Evolutionary conservation across 2,888 invertebrate species (phyloP), one percentile per base, ranked within the genome.

Genomic region (Dryadula phaetusa): DNA sequence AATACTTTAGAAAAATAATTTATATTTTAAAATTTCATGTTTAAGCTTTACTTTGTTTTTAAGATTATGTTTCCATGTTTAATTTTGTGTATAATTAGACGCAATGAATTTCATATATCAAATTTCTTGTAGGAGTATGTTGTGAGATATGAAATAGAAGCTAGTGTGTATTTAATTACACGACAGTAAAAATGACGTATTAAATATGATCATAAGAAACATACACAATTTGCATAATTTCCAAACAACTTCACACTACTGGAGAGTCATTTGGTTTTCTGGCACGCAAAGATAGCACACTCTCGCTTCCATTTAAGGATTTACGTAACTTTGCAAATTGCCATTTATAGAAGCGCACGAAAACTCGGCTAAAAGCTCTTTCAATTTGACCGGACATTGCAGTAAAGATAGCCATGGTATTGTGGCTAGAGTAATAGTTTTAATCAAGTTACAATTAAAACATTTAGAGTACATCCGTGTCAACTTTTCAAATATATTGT

Each of bases 321-420:
- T 62, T 66, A 63, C 62, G 62, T 60, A 69, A 63, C 62, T 18
- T 42, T 20, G 25, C 67, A 42, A 64, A 32, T 44, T 61, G 61
- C 42, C 32, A 47, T 47, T 64, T 64, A 28, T 28, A 64, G 44
- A 70, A 63, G 46, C 18, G 16, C 47, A 40, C 47, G 49, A 62
- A 25, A 66, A 53, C 37, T 14, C 53, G 40, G 40, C 46, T 44
- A 54, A 66, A 56, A 47, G 47, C 58, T 53, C 58, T 60, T 63
- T 60, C 63, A 66, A 46, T 69, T 66, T 61, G 10, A 60, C 56
- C 46, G 16, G 56, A 42, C 22, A 34, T 49, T 25, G 47, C 37
- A 65, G 56, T 37, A 68, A 47, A 53, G 64, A 61, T 61, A 56
- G 61, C 32, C 42, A 42, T 61, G 22, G 54, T 25, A 47, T 28